A percentile compares a stretch with the other conserved stretches of the same genome.
Evolutionary conservation across 1,140 invertebrate species (phyloP).

Genomic region (Drosophila lacertosa): DNA sequence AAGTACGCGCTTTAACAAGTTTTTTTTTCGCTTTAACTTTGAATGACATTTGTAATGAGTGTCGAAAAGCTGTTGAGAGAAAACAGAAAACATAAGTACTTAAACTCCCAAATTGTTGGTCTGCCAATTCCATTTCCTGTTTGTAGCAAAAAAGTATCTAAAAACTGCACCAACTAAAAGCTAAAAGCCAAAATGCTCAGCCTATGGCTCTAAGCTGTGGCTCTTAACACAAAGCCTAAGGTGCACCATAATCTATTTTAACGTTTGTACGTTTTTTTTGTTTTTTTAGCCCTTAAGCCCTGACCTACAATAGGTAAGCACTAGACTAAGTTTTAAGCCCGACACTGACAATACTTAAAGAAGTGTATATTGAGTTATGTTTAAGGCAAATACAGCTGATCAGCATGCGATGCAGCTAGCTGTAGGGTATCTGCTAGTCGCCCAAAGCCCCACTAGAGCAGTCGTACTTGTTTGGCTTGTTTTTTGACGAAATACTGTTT

Average conservation of each 20-base stretch:
- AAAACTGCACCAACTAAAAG: not conserved
- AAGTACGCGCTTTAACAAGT: no score
- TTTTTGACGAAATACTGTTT: not conserved
- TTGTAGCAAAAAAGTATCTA: no score
- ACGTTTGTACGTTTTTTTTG: no score
- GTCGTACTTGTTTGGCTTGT: conserved; percentile 2
- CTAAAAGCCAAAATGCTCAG: not conserved
- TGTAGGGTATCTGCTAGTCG: not conserved
- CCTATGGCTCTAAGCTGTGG: not conserved
- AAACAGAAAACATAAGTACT: not conserved
- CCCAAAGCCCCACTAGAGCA: not conserved
- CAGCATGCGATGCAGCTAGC: no score
- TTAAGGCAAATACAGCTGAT: no score
- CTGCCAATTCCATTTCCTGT: not conserved
- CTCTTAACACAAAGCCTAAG: not conserved
- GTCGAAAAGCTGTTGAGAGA: not conserved
- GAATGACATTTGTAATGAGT: not conserved
- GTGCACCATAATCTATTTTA: no score
- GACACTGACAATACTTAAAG: no score
- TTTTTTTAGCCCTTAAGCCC: no score
- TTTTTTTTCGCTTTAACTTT: not conserved
- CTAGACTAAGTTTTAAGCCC: no score
- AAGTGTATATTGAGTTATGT: no score
- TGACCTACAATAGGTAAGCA: no score
- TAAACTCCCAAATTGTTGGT: not conserved